These are phyloP conservation scores for Hemibagrus wyckioides DNA, from an alignment of 2,113 vertebrate genomes.

Conservation along the genomic window DNA sequence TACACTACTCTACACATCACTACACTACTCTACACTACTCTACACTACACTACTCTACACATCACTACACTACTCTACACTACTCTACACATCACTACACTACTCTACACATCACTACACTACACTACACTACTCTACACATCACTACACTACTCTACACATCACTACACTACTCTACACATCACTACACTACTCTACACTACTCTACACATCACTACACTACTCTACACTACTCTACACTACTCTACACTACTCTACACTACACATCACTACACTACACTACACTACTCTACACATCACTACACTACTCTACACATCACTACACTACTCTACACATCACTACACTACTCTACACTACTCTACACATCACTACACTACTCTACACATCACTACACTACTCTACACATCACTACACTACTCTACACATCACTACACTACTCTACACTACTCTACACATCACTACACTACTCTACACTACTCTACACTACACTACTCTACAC, in stretches of 20 bases:
- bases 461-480: not conserved
- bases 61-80: not conserved
- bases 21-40: not conserved
- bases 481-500: not conserved
- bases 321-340: not conserved
- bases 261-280: not conserved
- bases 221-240: not conserved
- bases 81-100: not conserved
- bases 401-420: not conserved
- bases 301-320: not conserved
- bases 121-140: not conserved
- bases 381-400: not conserved
- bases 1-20: too few species aligned
- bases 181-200: not conserved
- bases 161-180: not conserved
- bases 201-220: not conserved
- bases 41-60: not conserved
- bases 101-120: not conserved
- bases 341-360: not conserved
- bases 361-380: not conserved
- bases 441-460: not conserved
- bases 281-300: not conserved
- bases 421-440: not conserved
- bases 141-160: not conserved
- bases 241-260: not conserved